Conservation (phyloP, 2,113 vertebrate species). For the Scophthalmus maximus region DNA sequence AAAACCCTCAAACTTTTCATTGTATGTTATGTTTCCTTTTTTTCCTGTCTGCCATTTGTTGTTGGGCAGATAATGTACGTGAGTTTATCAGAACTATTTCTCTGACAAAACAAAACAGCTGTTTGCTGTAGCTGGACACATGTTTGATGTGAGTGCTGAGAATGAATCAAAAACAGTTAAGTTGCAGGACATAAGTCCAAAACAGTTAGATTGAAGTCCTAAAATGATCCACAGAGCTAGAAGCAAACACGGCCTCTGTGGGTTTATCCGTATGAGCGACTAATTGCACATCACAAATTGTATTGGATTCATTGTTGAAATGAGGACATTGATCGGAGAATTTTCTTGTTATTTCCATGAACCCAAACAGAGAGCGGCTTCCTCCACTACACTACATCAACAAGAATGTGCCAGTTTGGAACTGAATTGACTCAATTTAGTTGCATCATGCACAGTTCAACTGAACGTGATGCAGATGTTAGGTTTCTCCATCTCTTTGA, state of each 20-base stretch:
- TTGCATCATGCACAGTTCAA: slow-evolving; percentile 12
- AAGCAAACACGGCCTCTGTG: neutral
- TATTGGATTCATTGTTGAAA: slow-evolving; percentile 17
- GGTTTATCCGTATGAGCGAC: neutral
- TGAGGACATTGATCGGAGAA: neutral
- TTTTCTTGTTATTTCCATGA: slow-evolving; percentile 3
- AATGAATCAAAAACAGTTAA: neutral
- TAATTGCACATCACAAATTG: neutral
- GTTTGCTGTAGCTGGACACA: too few relatives aligned
- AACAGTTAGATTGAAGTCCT: neutral
- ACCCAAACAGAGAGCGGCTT: slow-evolving; percentile 5
- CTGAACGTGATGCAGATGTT: slow-evolving; percentile 22
- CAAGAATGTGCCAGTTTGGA: slow-evolving; percentile 22
- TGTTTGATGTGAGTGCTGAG: neutral
- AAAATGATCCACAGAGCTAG: neutral
- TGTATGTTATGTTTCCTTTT: too few relatives aligned
- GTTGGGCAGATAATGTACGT: too few relatives aligned
- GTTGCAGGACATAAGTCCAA: neutral
- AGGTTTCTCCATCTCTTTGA: slow-evolving; percentile 28
- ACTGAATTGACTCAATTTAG: neutral
- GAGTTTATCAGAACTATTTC: too few relatives aligned
- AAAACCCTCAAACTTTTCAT: neutral
- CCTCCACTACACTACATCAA: slow-evolving; percentile 20
- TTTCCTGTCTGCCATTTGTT: too few relatives aligned
- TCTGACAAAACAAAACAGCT: too few relatives aligned